Evolutionary conservation across 92 coral and sea anemone genomes (phyloP).

Genomic region (Palythoa grandiflora): DNA sequence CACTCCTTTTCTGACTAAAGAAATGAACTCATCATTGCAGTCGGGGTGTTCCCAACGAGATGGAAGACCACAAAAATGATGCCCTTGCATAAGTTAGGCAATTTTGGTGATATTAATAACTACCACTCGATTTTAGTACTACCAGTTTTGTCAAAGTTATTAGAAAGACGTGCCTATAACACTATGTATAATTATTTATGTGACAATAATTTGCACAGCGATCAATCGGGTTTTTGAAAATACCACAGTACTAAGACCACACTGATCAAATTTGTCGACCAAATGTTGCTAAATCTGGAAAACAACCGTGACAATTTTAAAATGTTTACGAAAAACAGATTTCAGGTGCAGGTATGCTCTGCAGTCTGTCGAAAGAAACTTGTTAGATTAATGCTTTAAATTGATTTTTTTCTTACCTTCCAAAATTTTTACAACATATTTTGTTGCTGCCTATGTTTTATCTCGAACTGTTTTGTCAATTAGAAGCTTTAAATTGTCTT

Average conservation of each 20-base stretch:
- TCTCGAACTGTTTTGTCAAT: too few species aligned
- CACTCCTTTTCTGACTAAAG: constrained; percentile 62
- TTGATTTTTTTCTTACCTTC: too few species aligned
- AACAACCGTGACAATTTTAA: constrained; percentile 26
- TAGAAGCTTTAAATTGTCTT: too few species aligned
- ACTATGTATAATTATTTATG: constrained; percentile 42
- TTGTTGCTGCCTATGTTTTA: too few species aligned
- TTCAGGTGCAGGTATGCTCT: too few species aligned
- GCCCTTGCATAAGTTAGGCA: constrained; percentile 49
- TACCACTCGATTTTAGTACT: constrained; percentile 59
- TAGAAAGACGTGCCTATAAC: constrained; percentile 52
- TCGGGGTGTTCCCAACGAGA: constrained; percentile 58
- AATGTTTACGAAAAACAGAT: too few species aligned
- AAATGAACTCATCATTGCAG: constrained; percentile 55
- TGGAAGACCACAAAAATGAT: constrained; percentile 68
- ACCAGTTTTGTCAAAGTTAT: constrained; percentile 55
- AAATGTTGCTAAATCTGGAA: constrained; percentile 54
- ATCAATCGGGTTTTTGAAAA: constrained; percentile 68
- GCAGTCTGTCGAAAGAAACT: too few species aligned
- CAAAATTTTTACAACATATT: too few species aligned
- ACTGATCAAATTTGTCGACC: constrained; percentile 58
- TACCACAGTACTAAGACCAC: constrained; percentile 59
- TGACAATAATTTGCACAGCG: constrained; percentile 52
- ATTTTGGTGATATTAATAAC: constrained; percentile 23
- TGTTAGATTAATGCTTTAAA: too few species aligned